Evolutionary conservation across 2,888 invertebrate genomes (phyloP), one percentile per base, ranked within the genome.

Genomic region (Dolomedes plantarius): DNA sequence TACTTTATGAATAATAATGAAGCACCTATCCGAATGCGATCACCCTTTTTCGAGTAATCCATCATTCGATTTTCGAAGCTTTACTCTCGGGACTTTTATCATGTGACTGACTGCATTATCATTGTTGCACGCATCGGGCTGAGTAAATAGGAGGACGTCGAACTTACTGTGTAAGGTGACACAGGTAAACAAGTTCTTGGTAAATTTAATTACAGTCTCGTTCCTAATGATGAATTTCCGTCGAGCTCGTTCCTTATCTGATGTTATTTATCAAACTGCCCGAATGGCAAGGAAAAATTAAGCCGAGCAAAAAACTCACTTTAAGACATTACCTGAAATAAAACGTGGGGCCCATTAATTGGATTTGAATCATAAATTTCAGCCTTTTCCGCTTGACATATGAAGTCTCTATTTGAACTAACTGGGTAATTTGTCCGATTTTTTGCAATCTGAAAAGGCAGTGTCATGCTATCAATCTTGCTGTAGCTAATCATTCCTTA

Each of bases 1-100:
- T 69, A 71, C 39, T 41, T 46, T 67, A 75, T 82, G 82, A 82
- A 82, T 82, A 76, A 71, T 82, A 76, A 81, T 74, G 31, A 56
- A 67, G 41, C 31, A 6, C 19, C 13, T 71, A 32, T 56, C 16
- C 28, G 78, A 69, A 64, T 56, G 3, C 36, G 9, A 9, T 7
- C 6, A 36, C 5, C 9, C 6, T 36, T 7, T 36, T 36, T n/a
- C 5, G 9, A 36, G 9, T 5, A 36, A 36, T 36, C 7, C 36
- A 36, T 36, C 36, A 36, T 36, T 36, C 5, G 7, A 9, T 36
- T 9, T 36, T 5, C 36, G 5, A 6, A 36, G 36, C 6, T 5
- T 36, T 36, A 5, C 36, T 36, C 9, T 36, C 9, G 9, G 36
- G 6, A n/a, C n/a, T n/a, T n/a, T n/a, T n/a, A n/a, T n/a, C n/a